These are phyloP conservation scores for Synanceia verrucosa DNA, from an alignment of 2,797 vertebrate genomes.

Conservation along the genomic window DNA sequence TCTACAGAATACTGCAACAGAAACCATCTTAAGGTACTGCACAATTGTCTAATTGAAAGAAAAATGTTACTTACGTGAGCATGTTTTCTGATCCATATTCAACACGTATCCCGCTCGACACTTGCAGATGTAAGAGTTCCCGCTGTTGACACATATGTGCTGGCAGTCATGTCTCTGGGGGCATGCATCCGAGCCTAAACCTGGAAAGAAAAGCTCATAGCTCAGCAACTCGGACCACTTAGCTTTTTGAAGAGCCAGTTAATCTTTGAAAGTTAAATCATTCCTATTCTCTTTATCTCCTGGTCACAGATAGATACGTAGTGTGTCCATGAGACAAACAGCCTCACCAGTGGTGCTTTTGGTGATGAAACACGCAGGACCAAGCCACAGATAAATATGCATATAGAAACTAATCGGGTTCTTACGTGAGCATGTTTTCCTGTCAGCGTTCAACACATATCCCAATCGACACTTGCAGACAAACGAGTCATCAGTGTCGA, in stretches of 20 bases:
- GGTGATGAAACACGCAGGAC: background rate
- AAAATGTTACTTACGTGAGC: constrained; percentile 77
- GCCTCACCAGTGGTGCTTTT: background rate
- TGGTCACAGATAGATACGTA: background rate
- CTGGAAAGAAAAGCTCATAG: constrained; percentile 33
- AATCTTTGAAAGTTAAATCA: background rate
- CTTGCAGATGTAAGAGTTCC: constrained; percentile 76
- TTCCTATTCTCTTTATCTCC: background rate
- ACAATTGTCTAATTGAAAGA: background rate
- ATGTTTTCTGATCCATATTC: constrained; percentile 81
- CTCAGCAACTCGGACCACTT: background rate
- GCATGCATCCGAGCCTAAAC: constrained; percentile 58
- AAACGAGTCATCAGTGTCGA: constrained; percentile 65
- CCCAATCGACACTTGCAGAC: constrained; percentile 80
- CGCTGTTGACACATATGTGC: constrained; percentile 79
- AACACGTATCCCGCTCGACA: constrained; percentile 82
- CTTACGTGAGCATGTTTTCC: constrained; percentile 81
- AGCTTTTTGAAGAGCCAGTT: background rate
- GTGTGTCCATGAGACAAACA: background rate
- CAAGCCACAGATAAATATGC: background rate
- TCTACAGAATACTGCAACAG: background rate
- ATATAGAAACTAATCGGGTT: constrained; percentile 1
- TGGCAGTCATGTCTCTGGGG: constrained; percentile 80
- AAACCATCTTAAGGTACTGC: background rate
- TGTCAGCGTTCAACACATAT: constrained; percentile 80